Conservation (phyloP, 1,140 invertebrate genomes). For the Drosophila dunni region DNA sequence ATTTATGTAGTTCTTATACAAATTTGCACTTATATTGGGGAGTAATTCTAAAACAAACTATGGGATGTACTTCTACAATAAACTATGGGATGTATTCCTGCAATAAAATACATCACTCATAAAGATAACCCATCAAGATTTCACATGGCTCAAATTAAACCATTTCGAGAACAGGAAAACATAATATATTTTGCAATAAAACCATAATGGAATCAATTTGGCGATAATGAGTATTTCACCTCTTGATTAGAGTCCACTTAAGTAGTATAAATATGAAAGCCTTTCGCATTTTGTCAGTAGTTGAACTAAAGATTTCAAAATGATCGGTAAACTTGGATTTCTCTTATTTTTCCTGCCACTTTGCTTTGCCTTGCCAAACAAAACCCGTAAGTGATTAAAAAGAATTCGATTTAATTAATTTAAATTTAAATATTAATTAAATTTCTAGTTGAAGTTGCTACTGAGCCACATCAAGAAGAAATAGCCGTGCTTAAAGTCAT, state of each 20-base stretch:
- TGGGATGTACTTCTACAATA: no score
- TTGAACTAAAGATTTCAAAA: background rate
- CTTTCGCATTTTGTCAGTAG: background rate
- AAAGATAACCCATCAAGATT: no score
- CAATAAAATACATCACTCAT: no score
- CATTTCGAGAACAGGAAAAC: no score
- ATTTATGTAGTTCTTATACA: no score
- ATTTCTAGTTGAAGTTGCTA: background rate
- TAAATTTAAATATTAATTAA: background rate
- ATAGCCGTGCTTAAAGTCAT: background rate
- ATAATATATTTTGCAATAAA: no score
- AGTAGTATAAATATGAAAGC: background rate
- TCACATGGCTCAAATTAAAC: no score
- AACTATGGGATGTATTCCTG: no score
- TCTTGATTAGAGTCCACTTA: background rate
- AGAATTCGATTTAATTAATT: background rate
- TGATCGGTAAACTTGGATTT: slow-evolving; percentile 4
- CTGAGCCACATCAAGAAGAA: background rate
- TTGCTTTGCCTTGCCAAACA: slow-evolving; percentile 16
- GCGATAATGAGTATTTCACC: background rate
- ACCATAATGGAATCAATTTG: no score
- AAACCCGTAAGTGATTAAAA: slow-evolving; percentile 2
- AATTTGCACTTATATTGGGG: no score
- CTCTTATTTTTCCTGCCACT: background rate
- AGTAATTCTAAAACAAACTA: no score